Conservation (phyloP, 2,113 vertebrate genomes). For the Hylia prasina region DNA sequence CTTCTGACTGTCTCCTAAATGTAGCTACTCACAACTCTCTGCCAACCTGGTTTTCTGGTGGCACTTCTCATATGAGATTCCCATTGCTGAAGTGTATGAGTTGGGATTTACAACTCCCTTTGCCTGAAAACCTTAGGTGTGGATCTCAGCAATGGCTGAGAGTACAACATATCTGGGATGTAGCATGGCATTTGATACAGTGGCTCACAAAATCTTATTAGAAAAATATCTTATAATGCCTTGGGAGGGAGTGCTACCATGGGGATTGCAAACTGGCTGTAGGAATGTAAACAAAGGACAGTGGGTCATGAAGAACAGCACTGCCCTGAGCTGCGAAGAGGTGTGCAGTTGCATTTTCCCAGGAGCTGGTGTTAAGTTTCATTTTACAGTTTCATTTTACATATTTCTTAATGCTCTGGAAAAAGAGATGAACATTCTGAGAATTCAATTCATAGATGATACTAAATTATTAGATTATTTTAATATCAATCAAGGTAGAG, state of each 20-base stretch:
- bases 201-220: constrained; percentile 8
- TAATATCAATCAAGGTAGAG: background rate
- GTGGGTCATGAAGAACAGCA: constrained; percentile 12
- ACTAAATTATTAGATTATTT: background rate
- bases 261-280: background rate
- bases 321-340: background rate
- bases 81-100: background rate
- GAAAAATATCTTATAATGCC: constrained; percentile 25
- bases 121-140: background rate
- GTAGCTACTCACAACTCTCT: background rate
- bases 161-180: background rate
- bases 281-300: constrained; percentile 11
- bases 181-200: background rate
- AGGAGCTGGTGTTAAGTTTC: background rate
- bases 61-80: background rate
- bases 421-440: constrained; percentile 8
- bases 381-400: background rate
- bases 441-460: background rate
- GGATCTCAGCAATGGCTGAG: background rate
- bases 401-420: constrained; percentile 19
- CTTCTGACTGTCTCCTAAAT: background rate
- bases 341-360: background rate
- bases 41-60: background rate
- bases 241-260: background rate
- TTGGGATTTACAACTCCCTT: background rate